Conservation (phyloP, 2,888 invertebrate species). For the Trimorus sp. region DNA sequence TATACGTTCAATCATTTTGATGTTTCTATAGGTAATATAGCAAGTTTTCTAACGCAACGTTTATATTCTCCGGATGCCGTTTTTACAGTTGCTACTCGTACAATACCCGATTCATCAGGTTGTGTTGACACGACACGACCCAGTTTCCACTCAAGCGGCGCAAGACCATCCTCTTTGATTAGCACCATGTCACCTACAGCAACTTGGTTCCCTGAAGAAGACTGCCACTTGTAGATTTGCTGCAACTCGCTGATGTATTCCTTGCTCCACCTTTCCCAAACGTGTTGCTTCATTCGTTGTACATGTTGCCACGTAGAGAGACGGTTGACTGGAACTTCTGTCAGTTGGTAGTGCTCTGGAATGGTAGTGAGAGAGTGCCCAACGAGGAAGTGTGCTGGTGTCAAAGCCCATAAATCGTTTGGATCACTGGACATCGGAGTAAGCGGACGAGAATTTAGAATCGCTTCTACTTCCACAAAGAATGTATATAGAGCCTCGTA, state of each 20-base stretch:
- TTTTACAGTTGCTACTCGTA: not conserved
- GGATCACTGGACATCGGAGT: constrained; percentile 17
- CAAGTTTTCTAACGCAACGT: too few species aligned
- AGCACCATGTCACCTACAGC: not conserved
- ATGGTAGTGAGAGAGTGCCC: not conserved
- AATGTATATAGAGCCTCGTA: constrained; percentile 68
- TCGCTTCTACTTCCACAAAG: constrained; percentile 53
- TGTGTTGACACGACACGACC: not conserved
- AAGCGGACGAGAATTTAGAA: constrained; percentile 61
- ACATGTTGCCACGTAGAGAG: not conserved
- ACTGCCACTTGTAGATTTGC: not conserved
- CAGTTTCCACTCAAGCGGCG: not conserved
- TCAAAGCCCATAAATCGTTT: not conserved
- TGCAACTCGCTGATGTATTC: not conserved
- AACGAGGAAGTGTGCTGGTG: not conserved
- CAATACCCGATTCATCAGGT: not conserved
- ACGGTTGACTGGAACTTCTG: not conserved
- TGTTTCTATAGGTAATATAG: too few species aligned
- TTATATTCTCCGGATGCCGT: not conserved
- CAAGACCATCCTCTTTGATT: too few species aligned
- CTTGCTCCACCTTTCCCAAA: not conserved
- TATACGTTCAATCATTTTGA: too few species aligned
- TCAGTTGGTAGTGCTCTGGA: not conserved
- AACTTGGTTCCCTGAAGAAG: not conserved
- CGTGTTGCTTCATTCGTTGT: not conserved